Base-by-base conservation (phyloP, 2,797 vertebrate species). In the Sebastes taczanowskii region DNA sequence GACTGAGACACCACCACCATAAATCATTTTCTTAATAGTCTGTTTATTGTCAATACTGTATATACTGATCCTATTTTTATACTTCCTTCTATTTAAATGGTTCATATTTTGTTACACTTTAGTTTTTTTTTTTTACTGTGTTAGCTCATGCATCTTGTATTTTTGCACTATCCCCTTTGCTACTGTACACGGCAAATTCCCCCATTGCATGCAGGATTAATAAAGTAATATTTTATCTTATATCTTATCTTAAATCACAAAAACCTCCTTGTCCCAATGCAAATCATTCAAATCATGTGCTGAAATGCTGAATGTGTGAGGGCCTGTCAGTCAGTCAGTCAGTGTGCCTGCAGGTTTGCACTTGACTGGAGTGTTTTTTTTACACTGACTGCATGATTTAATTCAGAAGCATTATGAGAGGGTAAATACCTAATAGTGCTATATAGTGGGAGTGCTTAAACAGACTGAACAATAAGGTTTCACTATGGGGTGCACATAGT, bases 301-400 rank as follows among this genome's bases (percentile, higher is more conserved):
- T 71, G 1, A 2, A 30, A 68, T n/a, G 30, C 16, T 6, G 14
- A 42, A 42, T 42, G 69, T 83, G 30, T 22, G 58, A 61, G 64
- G 86, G 77, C 85, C 86, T 52, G n/a, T 23, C 71, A 70, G 55
- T 18, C 27, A 30, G 52, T 42, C 38, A 42, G 38, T 42, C 38
- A 38, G 35, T 13, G 35, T 66, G 71, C 11, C 77, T 49, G 71
- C 77, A 62, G 71, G 34, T 83, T 79, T 78, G 82, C 80, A 73
- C 83, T 63, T 73, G 69, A 87, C 83, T 81, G 4, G 8, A 46
- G 53, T 71, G 74, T 78, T 77, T 75, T 35, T n/a, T 13, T 23
- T 23, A 23, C 53, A 73, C 63, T 14, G 5, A 70, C 30, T 14
- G 58, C 66, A 53, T 55, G 1, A 27, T 59, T 25, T 52, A 23